Evolutionary conservation across 2,888 invertebrate species (phyloP), one percentile per base, ranked within the genome.

Genomic region (Clostera curtula): DNA sequence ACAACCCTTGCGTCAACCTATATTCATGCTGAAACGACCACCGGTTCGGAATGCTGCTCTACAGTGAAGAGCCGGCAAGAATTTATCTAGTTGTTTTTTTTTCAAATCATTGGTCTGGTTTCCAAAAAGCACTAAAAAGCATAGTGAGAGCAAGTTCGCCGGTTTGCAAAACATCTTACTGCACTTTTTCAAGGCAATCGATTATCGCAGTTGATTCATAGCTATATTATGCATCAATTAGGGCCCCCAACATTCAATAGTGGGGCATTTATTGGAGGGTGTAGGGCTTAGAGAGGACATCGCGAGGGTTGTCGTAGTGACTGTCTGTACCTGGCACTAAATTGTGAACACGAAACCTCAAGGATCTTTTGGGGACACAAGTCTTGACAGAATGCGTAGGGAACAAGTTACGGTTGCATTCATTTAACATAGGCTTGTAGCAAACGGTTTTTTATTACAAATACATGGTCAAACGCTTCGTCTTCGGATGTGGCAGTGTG

Each of bases 251-350:
- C 34, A 31, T 31, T 21, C 22, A 12, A 25, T 33, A 42, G 48
- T 42, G 44, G 39, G 32, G 43, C 36, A 40, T 52, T 56, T 51
- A 52, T 48, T 30, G 40, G 43, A 55, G 58, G 63, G 61, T 43
- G 52, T 44, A 48, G 43, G 49, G 48, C 49, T 47, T 40, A 38
- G 36, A 39, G 36, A 46, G 32, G 50, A 57, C 54, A 44, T 40
- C 55, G 49, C 43, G 33, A 37, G 10, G 76, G 74, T 70, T 50
- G 62, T 52, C 49, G 54, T 33, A 38, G 79, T 72, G 49, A 66
- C 39, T 33, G 52, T 52, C 44, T 37, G 66, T 58, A 54, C 67
- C 71, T 56, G 80, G 74, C 43, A 79, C 76, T 44, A 22, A 35
- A 30, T 27, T 25, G 8, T 28, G 37, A 47, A 45, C 53, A 47